A percentile compares a stretch with the other conserved stretches of the same genome.
Conservation (phyloP, 2,113 vertebrate genomes). For the Tachysurus fulvidraco region DNA sequence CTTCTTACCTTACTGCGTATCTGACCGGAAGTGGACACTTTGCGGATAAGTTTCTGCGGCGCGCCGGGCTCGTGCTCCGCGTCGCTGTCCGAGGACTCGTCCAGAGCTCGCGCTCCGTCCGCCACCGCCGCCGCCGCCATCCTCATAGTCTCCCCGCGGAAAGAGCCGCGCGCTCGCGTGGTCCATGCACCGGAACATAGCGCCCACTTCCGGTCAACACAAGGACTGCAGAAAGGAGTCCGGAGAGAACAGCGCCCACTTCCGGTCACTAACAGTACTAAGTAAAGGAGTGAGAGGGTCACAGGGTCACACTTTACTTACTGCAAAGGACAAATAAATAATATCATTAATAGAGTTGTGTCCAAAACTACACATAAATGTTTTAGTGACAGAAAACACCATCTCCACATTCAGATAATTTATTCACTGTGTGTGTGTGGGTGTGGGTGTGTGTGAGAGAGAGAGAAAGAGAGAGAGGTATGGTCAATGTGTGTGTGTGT, state of each 20-base stretch:
- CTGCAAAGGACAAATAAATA: not conserved
- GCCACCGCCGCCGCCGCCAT: constrained; percentile 76
- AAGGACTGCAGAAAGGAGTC: not conserved
- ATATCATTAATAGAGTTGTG: not conserved
- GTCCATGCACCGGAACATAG: not conserved
- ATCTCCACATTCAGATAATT: not conserved
- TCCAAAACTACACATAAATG: not conserved
- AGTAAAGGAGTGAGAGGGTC: no score
- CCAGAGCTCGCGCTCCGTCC: constrained; percentile 74
- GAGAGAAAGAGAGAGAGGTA: not conserved
- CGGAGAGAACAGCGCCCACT: not conserved
- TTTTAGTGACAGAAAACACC: not conserved
- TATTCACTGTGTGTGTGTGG: not conserved
- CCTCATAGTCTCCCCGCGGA: constrained; percentile 36
- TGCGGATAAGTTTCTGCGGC: constrained; percentile 91
- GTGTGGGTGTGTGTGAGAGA: not conserved
- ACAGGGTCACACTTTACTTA: not conserved
- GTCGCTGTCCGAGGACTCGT: constrained; percentile 93
- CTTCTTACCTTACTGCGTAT: constrained; percentile 89
- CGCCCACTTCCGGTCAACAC: constrained; percentile 24
- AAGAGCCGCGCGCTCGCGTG: not conserved
- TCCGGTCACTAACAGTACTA: not conserved
- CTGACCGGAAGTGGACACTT: constrained; percentile 94
- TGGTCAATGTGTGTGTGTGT: no score
- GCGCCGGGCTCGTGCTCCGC: constrained; percentile 90